These are phyloP conservation scores for Drosophila lacteicornis DNA, from an alignment of 1,140 invertebrate species.

Conservation along the genomic window DNA sequence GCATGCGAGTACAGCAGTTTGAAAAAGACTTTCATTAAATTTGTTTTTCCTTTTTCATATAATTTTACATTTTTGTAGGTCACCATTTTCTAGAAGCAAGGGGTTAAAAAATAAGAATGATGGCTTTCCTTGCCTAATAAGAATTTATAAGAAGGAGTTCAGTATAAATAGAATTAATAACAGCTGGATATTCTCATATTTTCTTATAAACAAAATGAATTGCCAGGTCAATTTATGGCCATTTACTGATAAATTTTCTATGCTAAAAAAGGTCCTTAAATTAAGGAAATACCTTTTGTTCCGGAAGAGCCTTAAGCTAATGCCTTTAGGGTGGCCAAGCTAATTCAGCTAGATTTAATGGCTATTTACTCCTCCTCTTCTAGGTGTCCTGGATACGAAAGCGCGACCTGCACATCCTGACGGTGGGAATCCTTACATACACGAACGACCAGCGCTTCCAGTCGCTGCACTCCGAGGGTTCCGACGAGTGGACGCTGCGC, in stretches of 20 bases:
- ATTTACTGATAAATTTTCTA: neutral
- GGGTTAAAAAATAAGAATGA: slow-evolving; percentile 7
- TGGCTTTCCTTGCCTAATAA: neutral
- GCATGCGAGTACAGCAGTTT: slow-evolving; percentile 18
- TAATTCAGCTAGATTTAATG: slow-evolving; percentile 4
- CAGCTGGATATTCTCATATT: too few species aligned
- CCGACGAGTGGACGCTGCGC: slow-evolving; percentile 94
- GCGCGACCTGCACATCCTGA: slow-evolving; percentile 90
- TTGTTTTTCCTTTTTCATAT: slow-evolving; percentile 7
- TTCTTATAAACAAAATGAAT: neutral
- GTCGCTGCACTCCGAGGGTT: slow-evolving; percentile 92
- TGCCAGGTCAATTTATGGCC: neutral
- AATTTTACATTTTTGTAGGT: slow-evolving; percentile 13
- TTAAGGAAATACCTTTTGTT: slow-evolving; percentile 6
- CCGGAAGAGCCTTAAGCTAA: slow-evolving; percentile 3
- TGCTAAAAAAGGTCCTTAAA: neutral
- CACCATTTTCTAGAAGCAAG: slow-evolving; percentile 1
- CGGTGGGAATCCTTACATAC: slow-evolving; percentile 90
- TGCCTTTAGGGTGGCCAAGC: neutral
- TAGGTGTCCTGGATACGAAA: slow-evolving; percentile 92
- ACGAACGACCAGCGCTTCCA: slow-evolving; percentile 91
- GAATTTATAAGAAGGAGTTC: too few species aligned
- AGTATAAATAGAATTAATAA: too few species aligned
- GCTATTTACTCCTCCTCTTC: neutral
- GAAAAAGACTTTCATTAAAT: slow-evolving; percentile 20